Evolutionary conservation across 2,888 invertebrate genomes (phyloP), one percentile per base, ranked within the genome.

Genomic region (Halictus quadricinctus): DNA sequence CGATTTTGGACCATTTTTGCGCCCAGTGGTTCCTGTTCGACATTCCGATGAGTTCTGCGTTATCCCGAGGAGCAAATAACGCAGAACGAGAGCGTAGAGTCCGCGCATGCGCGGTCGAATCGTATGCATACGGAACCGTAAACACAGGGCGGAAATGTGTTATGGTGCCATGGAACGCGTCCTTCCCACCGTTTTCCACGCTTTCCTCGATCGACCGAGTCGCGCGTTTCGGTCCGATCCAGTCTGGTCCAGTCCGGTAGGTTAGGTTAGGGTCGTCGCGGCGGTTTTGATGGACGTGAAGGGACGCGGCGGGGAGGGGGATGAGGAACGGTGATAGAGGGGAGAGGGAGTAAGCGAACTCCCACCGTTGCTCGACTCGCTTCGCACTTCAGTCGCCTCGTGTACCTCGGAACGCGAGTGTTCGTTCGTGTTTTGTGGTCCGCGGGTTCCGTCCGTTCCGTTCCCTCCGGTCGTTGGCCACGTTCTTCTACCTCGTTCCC

Each of bases 311-410:
- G 66, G 21, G 41, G 21, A 8, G 10, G 4, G 36, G 21, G 4
- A 15, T 36, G 21, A 0, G 6, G 15, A 64, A 13, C 54, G 13
- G 13, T 0, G 13, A 5, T 13, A 13, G 60, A 25, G 25, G 29
- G 29, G 29, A 29, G 74, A 13, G 79, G 76, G 60, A 21, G 69
- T 12, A 15, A 66, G 15, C 72, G 79, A 58, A 64, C 74, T 72
- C 74, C 81, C 72, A 70, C 54, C 43, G 78, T 73, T 21, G 48
- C 76, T 41, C 76, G 82, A 69, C 72, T 82, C 85, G 86, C 86
- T 82, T 81, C 84, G 82, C 79, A 86, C 90, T 88, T 90, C 91
- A 93, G 93, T 93, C 88, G 92, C 87, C 88, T 90, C 90, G 92
- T 92, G 92, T 88, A 89, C 88, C 90, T 87, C 90, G 89, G 85